A percentile compares a stretch with the other conserved stretches of the same genome.
These are phyloP conservation scores for Diprion similis DNA, from an alignment of 1,140 invertebrate species.

Conservation along the genomic window DNA sequence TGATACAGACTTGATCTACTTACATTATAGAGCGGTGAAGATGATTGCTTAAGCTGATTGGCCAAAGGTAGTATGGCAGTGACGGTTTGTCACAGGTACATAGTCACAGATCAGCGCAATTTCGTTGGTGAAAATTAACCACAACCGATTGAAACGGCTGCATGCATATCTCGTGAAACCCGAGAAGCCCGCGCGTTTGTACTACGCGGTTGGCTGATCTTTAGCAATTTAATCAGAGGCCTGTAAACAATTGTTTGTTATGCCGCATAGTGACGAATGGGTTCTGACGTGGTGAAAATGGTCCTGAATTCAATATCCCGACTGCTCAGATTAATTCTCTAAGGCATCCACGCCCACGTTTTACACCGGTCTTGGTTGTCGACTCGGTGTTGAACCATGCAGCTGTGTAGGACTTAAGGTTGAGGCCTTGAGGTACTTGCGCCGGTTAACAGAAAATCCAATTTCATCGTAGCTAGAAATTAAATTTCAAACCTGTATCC, in stretches of 20 bases:
- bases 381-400: not conserved
- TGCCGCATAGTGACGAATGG: not conserved
- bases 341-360: no score
- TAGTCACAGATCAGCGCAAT: no score
- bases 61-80: no score
- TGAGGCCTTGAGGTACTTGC: not conserved
- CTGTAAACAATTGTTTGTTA: constrained; percentile 1
- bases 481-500: not conserved
- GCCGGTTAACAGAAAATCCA: no score
- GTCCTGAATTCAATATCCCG: not conserved
- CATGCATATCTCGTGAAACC: not conserved
- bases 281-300: not conserved
- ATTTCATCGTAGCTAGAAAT: not conserved
- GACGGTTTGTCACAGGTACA: no score
- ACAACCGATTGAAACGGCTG: no score
- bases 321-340: not conserved
- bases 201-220: not conserved
- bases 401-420: not conserved
- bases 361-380: not conserved
- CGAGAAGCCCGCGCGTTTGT: not conserved
- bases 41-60: not conserved
- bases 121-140: no score
- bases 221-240: not conserved
- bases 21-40: not conserved
- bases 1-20: no score